phyloP scores from a whole-genome alignment of 2,888 invertebrate genomes.

The Parnassius apollo region DNA sequence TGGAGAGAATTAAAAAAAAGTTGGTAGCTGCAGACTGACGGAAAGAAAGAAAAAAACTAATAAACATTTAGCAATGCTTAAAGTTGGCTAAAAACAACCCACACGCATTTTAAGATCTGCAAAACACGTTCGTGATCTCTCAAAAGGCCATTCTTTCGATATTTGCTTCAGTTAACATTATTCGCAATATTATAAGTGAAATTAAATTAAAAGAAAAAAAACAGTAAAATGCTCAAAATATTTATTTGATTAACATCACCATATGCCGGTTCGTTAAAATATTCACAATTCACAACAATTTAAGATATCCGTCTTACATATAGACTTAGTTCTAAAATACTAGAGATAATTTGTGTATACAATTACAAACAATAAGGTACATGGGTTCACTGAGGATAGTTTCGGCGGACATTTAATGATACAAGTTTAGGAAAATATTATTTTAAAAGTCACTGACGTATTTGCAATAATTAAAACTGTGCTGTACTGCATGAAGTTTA shows the following conservation, averaged over 20 bases:
- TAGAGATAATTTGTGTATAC: neutral
- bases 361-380: slow-evolving; percentile 13
- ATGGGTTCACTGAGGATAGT: slow-evolving; percentile 2
- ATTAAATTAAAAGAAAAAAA: slow-evolving; percentile 2
- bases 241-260: slow-evolving; percentile 19
- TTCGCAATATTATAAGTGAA: no score
- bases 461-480: neutral
- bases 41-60: no score
- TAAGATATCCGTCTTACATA: slow-evolving; percentile 1
- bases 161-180: no score
- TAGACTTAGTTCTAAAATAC: slow-evolving; percentile 7
- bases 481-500: neutral
- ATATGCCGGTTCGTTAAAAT: slow-evolving; percentile 9
- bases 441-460: neutral
- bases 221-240: slow-evolving; percentile 9
- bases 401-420: neutral
- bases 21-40: no score
- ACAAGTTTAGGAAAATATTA: neutral
- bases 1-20: no score
- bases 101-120: no score
- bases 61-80: no score
- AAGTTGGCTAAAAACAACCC: no score
- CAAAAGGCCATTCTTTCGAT: no score
- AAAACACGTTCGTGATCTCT: no score
- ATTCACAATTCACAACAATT: slow-evolving; percentile 22